Base-by-base conservation (phyloP, 2,113 vertebrate genomes). In the Actenoides lindsayi region DNA sequence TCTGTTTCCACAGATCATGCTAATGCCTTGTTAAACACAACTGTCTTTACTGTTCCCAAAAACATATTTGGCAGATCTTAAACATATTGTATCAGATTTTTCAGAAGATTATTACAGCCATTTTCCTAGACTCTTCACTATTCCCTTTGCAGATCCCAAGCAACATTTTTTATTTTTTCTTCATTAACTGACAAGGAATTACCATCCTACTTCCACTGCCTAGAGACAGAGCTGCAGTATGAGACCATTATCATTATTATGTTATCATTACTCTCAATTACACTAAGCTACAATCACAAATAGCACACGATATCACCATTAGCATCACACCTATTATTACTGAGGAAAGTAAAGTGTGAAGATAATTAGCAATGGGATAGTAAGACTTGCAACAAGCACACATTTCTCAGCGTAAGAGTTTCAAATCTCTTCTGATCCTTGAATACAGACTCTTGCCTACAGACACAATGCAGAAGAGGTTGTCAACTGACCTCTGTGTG, bases 1-100 rank as follows among this genome's bases (percentile, higher is more conserved):
- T 91, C 94, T 97, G 97, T 86, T 97, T 95, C 73, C 78, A 87
- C 54, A 77, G 89, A 94, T 93, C 94, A 90, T 44, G 41, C 59
- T 94, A 95, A 92, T 77, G 51, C 79, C 80, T 79, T 54, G 70
- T 85, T 94, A 96, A 93, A 86, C 59, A 78, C 67, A 80, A 71
- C 67, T 35, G 5, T 80, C 78, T 87, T 80, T 85, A 85, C 62
- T 65, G 57, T 63, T 94, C 81, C 75, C 67, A 41, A 87, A 94
- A 96, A 91, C 70, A 25, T 76, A 87, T 89, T 89, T 80, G 63
- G 70, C 65, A 89, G 41, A 87, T 91, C 63, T 68, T 64, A 78
- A 94, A 75, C 39, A 89, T 71, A 86, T 39, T 67, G 77, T 2
- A 56, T 64, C 57, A 65, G 7, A 65, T 79, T 57, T 86, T 94